Evolutionary conservation across 2,888 invertebrate genomes (phyloP).

Genomic region (Catonia carolina): DNA sequence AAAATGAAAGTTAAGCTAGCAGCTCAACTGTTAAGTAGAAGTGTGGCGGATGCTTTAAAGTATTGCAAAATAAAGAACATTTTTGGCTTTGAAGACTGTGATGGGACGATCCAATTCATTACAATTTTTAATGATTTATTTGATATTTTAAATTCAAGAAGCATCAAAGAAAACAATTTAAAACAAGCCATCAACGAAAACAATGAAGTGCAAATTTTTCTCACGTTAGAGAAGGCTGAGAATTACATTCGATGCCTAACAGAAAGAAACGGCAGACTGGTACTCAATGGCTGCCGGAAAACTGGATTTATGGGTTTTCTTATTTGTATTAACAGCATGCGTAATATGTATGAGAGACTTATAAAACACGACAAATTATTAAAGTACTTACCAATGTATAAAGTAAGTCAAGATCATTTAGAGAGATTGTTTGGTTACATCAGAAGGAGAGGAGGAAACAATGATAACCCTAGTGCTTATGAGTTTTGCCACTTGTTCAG

Average conservation of each 20-base stretch:
- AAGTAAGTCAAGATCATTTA: constrained; percentile 23
- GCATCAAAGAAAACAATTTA: neutral
- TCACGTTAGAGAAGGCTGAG: too few species aligned
- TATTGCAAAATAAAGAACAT: constrained; percentile 3
- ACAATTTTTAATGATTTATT: constrained; percentile 18
- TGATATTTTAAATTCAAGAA: constrained; percentile 17
- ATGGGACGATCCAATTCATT: constrained; percentile 14
- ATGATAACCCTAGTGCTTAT: constrained; percentile 17
- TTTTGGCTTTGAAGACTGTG: constrained; percentile 5
- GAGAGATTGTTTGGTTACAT: constrained; percentile 22
- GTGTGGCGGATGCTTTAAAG: constrained; percentile 15
- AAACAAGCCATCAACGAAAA: too few species aligned
- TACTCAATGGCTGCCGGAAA: too few species aligned
- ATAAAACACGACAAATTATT: constrained; percentile 9
- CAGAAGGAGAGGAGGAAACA: constrained; percentile 14
- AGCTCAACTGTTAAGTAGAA: too few species aligned
- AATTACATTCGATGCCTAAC: too few species aligned
- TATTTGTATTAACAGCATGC: constrained; percentile 9
- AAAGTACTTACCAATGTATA: constrained; percentile 18
- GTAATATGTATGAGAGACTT: constrained; percentile 5
- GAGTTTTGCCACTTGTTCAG: constrained; percentile 15
- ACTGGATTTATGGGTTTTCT: too few species aligned
- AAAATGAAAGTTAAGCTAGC: too few species aligned
- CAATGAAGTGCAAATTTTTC: too few species aligned
- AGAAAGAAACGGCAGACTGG: too few species aligned